Base-by-base conservation (phyloP, 37 sponge, comb jelly and placozoan species). In the Geodia barretti region DNA sequence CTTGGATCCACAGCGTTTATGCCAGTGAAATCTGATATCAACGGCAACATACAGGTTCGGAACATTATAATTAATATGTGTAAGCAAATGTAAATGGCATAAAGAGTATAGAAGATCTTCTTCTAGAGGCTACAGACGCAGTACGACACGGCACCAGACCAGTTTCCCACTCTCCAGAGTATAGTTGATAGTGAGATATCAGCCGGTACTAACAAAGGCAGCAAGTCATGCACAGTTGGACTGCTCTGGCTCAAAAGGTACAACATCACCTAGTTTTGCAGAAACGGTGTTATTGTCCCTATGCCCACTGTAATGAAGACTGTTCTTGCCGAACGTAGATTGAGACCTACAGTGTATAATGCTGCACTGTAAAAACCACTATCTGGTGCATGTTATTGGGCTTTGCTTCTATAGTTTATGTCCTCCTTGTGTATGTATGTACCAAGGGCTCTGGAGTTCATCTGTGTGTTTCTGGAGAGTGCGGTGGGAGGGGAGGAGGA, bases 241-340 rank as follows among this genome's bases (percentile, higher is more conserved):
- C 87, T 93, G 29, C 91, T 93, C 17, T 93, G 94, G 94, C 71
- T 93, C n/a, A 93, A 93, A 36, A 85, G 94, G 94, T 89, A 29
- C 35, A 4, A 73, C 36, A 3, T n/a, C 33, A 23, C 41, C 11
- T 4, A 34, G 25, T 39, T 24, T 32, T 29, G 5, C 20, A 68
- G 2, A 30, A 2, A 30, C 68, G 1, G 5, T 3, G 34, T n/a
- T n/a, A n/a, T n/a, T n/a, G n/a, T n/a, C n/a, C n/a, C n/a, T n/a
- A n/a, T n/a, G n/a, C n/a, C n/a, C n/a, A n/a, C n/a, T n/a, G n/a
- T n/a, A n/a, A n/a, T n/a, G n/a, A n/a, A n/a, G n/a, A n/a, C n/a
- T n/a, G n/a, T n/a, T n/a, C n/a, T n/a, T n/a, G n/a, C n/a, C n/a
- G n/a, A n/a, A n/a, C n/a, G n/a, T n/a, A n/a, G n/a, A n/a, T n/a